These are phyloP conservation scores for Mimachlamys varia DNA, from an alignment of 2,888 invertebrate genomes.

Conservation along the genomic window DNA sequence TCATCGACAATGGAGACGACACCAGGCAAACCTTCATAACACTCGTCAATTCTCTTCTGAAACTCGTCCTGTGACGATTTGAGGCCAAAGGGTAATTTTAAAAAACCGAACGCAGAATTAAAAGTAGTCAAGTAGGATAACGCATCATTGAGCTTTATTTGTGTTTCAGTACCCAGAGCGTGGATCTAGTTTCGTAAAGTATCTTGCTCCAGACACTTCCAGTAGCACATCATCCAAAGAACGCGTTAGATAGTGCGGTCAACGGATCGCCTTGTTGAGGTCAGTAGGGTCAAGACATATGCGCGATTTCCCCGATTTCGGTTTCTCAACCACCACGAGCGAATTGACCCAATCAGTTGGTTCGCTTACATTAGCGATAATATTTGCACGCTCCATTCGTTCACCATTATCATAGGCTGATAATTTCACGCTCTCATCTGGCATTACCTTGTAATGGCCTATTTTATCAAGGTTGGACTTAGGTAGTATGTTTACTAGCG, in stretches of 20 bases:
- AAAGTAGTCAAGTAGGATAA: slow-evolving; percentile 52
- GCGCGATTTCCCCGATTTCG: slow-evolving; percentile 51
- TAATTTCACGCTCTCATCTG: background rate
- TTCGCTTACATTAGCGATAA: slow-evolving; percentile 40
- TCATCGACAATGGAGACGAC: slow-evolving; percentile 50
- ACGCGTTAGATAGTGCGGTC: slow-evolving; percentile 51
- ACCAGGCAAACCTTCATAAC: slow-evolving; percentile 42
- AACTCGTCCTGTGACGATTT: slow-evolving; percentile 52
- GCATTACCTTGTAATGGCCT: too few relatives aligned
- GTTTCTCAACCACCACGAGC: slow-evolving; percentile 42
- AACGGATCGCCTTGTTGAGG: slow-evolving; percentile 51
- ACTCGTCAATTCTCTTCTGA: slow-evolving; percentile 49
- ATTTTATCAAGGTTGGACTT: background rate
- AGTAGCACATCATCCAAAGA: slow-evolving; percentile 24
- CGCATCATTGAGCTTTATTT: slow-evolving; percentile 51
- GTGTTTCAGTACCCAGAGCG: slow-evolving; percentile 50
- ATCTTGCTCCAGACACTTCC: slow-evolving; percentile 48
- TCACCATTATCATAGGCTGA: slow-evolving; percentile 25
- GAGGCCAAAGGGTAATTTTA: slow-evolving; percentile 53
- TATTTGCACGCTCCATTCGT: too few relatives aligned
- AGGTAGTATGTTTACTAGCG: slow-evolving; percentile 38
- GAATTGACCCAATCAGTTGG: slow-evolving; percentile 40
- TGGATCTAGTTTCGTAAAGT: slow-evolving; percentile 52
- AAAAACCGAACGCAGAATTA: slow-evolving; percentile 53
- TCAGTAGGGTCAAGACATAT: slow-evolving; percentile 56